phyloP scores from a whole-genome alignment of 2,113 vertebrate genomes.

The Aviceda subcristata region DNA sequence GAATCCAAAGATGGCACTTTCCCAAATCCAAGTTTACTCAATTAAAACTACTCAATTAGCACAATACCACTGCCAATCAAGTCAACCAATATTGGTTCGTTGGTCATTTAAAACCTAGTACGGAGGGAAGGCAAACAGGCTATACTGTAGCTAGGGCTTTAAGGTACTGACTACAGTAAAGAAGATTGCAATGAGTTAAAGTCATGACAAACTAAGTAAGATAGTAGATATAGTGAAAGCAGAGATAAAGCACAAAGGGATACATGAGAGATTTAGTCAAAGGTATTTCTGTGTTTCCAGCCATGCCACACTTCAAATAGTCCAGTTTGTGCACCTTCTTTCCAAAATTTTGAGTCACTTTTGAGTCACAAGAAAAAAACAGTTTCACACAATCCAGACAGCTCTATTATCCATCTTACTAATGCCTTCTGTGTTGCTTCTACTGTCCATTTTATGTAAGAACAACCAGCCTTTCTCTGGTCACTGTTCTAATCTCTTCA shows the following conservation, averaged over 20 bases:
- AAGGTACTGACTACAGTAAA: not conserved
- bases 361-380: not conserved
- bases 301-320: not conserved
- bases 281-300: not conserved
- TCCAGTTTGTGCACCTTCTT: not conserved
- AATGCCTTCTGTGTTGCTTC: not conserved
- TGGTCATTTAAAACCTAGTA: not conserved
- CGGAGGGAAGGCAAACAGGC: not conserved
- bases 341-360: not conserved
- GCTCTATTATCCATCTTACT: not conserved
- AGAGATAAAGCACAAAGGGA: not conserved
- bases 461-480: not conserved
- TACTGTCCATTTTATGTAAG: not conserved
- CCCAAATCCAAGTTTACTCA: not conserved
- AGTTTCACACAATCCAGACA: not conserved
- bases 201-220: not conserved
- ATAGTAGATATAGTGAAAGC: not conserved
- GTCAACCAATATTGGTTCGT: not conserved
- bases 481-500: not conserved
- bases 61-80: not conserved
- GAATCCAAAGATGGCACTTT: not conserved
- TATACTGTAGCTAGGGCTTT: not conserved
- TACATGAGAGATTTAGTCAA: not conserved
- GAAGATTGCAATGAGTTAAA: not conserved
- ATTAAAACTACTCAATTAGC: not conserved